Base-by-base conservation (phyloP, 2,888 invertebrate species). In the Acrocyrtus sp. region DNA sequence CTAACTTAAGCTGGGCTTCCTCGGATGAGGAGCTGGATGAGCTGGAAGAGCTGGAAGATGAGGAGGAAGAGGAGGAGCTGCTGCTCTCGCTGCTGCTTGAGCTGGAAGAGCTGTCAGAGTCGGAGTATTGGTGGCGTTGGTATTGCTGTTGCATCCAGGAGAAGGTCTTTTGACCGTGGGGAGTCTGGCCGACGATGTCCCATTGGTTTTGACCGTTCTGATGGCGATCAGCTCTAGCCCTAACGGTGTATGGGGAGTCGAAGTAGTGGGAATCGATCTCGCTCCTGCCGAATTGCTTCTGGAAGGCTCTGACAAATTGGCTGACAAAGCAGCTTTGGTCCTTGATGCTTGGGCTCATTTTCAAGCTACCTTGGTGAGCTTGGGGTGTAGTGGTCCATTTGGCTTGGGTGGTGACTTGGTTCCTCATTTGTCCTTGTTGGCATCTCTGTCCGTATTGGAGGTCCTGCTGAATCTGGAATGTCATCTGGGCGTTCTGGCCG, bases 401-500 rank as follows among this genome's bases (percentile, higher is more conserved):
- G 53, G 58, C 58, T 29, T 58, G 58, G 43, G 58, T 58, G n/a
- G 0, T 41, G 22, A 58, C 29, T 26, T 58, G 27, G 67, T 67
- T 67, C n/a, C 24, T 39, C 58, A 67, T 50, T 41, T 67, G 48
- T 19, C 58, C 57, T 48, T 48, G 56, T 48, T 66, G 57, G 43
- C 67, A 67, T 10, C 58, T 39, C 15, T 29, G 15, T 58, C 67
- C 67, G 51, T 58, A 67, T 58, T 67, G 39, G n/a, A 58, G 27
- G 48, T 58, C 19, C 43, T 67, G 67, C 2, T 34, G 0, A 15
- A 67, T 8, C 15, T 67, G 26, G 29, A 43, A 26, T 39, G 21
- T 39, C 22, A 58, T 48, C 22, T 34, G 56, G 15, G 26, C 3
- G 17, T 22, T 19, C 10, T 27, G n/a, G 8, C 12, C 1, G 34